Conservation (phyloP, 2,888 invertebrate genomes). For the Oscheius sp. region DNA sequence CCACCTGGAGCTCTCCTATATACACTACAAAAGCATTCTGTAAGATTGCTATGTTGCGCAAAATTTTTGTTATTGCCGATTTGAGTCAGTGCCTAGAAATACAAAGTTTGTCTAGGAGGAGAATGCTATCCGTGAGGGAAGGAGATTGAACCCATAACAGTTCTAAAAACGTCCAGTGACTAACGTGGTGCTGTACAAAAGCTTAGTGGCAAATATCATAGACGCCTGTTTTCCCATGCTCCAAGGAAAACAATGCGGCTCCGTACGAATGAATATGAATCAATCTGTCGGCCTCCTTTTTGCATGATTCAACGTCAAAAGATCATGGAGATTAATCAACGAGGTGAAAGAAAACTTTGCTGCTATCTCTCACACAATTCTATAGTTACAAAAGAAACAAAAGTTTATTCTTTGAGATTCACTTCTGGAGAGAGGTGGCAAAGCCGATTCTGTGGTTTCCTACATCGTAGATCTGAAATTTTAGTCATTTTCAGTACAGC, state of each 20-base stretch:
- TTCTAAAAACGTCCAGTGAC: no score
- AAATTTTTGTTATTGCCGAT: no score
- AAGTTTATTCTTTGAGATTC: background rate
- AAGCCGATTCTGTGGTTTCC: conserved; percentile 58
- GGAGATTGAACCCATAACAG: no score
- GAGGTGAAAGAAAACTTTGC: background rate
- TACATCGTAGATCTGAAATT: conserved; percentile 54
- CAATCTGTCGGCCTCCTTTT: conserved; percentile 12
- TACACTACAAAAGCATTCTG: no score
- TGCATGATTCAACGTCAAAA: conserved; percentile 13
- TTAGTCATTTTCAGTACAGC: background rate
- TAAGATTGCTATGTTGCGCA: no score
- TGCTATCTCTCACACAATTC: background rate
- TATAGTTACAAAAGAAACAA: background rate
- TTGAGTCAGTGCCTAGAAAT: no score
- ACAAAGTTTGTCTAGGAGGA: no score
- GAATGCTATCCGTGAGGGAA: no score
- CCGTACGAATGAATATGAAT: conserved; percentile 15
- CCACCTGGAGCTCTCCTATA: no score
- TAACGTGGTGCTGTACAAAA: no score
- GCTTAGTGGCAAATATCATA: no score
- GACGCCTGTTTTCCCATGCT: conserved; percentile 14
- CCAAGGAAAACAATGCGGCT: conserved; percentile 2
- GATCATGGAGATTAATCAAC: background rate
- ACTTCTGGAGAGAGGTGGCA: conserved; percentile 54